Base-by-base conservation (phyloP, 1,140 invertebrate genomes). In the Drosophila kurseongensis region DNA sequence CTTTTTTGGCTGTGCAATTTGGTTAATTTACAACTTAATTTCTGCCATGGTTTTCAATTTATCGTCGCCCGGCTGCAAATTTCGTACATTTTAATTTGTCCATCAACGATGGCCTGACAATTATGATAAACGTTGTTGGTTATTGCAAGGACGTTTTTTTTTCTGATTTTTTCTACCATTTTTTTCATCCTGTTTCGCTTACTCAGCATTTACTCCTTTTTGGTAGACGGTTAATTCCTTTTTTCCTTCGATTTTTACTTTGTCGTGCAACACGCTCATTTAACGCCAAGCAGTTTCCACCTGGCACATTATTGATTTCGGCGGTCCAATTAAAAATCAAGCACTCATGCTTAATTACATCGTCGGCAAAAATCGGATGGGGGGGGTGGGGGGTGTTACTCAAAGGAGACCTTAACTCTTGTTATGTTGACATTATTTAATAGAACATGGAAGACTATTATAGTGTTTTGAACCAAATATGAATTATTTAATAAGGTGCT, bases 1-100 rank as follows among this genome's bases (percentile, higher is more conserved):
- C 38, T 48, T 38, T 67, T 44, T 12, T 42, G 36, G 35, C 32
- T 38, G 23, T 45, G 72, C 76, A 73, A 85, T 84, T 85, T 77
- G 62, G 45, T 84, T 77, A 84, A 84, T 77, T 84, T 84, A 84
- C 80, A 84, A 85, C 80, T 84, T 84, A 84, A 84, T 84, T 84
- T 68, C 65, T 41, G 80, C 61, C 82, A 72, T 66, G 80, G 55
- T 79, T 83, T 83, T 84, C 75, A 84, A 71, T 71, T 80, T 69
- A 62, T 58, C 54, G 61, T 18, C 45, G 50, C 45, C 60, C 23
- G 60, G 27, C 50, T 42, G 51, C 4, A 61, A 42, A 80, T 72
- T 71, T 80, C 63, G 47, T 44, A 57, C 45, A 78, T 82, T 83
- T 82, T 75, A 75, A 82, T 82, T 82, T 75, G 27, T 32, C 48